phyloP scores from a whole-genome alignment of 1,140 invertebrate species.

The Aphidius ervi region DNA sequence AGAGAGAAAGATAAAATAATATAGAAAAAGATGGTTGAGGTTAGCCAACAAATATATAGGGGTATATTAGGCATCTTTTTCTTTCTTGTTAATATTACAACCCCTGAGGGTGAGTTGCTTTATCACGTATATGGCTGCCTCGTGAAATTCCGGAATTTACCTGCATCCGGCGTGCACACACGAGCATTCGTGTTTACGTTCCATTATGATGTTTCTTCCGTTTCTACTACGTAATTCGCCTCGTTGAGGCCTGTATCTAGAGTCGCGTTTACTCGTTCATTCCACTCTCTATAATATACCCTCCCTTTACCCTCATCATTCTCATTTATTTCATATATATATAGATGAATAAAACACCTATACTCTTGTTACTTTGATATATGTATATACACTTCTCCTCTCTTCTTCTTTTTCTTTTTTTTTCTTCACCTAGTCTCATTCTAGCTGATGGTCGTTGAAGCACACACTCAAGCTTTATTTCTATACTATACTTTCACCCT shows the following conservation, averaged over 20 bases:
- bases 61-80: too few species aligned
- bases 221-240: constrained; percentile 15
- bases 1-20: too few species aligned
- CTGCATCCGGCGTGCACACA: constrained; percentile 14
- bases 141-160: constrained; percentile 12
- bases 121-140: background rate
- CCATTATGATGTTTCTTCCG: constrained; percentile 12
- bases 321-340: too few species aligned
- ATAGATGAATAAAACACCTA: too few species aligned
- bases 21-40: too few species aligned
- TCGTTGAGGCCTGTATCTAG: background rate
- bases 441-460: background rate
- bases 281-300: background rate
- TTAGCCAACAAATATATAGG: too few species aligned
- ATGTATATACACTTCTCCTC: too few species aligned
- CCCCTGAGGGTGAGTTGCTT: too few species aligned
- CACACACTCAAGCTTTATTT: background rate
- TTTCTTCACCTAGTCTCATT: background rate
- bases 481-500: background rate
- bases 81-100: too few species aligned
- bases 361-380: too few species aligned
- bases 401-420: too few species aligned
- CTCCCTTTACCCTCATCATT: too few species aligned
- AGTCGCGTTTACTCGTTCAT: background rate
- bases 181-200: constrained; percentile 17